Percentiles rank a stretch among this genome's conserved stretches.
These are phyloP conservation scores for Penaeus vannamei DNA, from an alignment of 1,140 invertebrate species.

Conservation along the genomic window DNA sequence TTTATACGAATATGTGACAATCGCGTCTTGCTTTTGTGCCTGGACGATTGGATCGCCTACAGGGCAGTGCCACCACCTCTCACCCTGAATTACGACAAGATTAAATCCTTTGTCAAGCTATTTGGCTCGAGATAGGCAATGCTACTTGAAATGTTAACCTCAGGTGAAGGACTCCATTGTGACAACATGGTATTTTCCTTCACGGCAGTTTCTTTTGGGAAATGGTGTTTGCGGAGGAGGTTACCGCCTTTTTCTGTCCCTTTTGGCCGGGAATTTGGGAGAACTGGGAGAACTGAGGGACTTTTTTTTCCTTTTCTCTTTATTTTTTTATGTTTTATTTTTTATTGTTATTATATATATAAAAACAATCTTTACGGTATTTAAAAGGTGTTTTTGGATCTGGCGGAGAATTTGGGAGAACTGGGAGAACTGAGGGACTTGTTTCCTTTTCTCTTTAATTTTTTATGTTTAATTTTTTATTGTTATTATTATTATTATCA, in stretches of 20 bases:
- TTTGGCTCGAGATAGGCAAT: conserved; percentile 65
- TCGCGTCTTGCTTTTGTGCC: conserved; percentile 61
- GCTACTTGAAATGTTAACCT: conserved; percentile 64
- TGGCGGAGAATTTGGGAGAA: no score
- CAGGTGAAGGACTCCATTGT: conserved; percentile 58
- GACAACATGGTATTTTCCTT: conserved; percentile 37
- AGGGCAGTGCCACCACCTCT: conserved; percentile 58
- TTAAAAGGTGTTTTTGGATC: no score
- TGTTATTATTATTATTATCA: no score
- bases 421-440: no score
- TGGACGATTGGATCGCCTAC: conserved; percentile 60
- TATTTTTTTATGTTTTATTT: no score
- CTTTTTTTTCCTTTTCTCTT: no score
- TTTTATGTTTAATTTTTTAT: no score
- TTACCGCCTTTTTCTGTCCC: not conserved
- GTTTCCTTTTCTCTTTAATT: no score
- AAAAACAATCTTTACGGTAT: no score
- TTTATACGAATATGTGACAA: conserved; percentile 66
- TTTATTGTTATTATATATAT: no score
- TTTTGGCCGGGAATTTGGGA: no score
- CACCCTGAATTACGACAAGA: conserved; percentile 62
- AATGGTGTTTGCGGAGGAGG: not conserved
- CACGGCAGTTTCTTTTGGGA: conserved; percentile 11
- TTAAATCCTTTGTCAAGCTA: conserved; percentile 65
- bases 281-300: no score